Conservation (phyloP, 1,140 invertebrate species). For the Agrypnia vestita region DNA sequence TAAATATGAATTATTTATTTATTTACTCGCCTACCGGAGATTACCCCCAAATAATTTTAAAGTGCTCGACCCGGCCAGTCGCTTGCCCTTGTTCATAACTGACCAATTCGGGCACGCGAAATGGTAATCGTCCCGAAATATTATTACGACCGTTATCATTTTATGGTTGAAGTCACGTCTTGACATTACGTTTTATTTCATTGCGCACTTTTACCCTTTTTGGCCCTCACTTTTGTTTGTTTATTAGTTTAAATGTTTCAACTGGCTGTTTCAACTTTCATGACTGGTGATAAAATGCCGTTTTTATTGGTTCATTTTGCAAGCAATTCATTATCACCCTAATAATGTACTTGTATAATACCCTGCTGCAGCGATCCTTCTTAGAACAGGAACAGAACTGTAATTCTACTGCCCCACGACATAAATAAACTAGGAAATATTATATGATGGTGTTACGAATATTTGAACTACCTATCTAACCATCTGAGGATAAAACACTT, state of each 20-base stretch:
- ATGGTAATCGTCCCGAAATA: conserved; percentile 12
- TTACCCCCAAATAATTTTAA: conserved; percentile 36
- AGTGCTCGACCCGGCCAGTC: conserved; percentile 6
- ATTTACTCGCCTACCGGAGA: conserved; percentile 31
- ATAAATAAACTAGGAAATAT: too few species aligned
- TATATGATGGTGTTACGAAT: too few species aligned
- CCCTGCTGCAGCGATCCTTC: too few species aligned
- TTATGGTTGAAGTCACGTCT: conserved; percentile 29
- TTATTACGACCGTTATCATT: conserved; percentile 30
- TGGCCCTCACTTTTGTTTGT: conserved; percentile 27
- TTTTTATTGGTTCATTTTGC: too few species aligned
- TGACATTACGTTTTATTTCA: conserved; percentile 31
- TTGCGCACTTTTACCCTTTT: conserved; percentile 23
- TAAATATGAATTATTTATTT: conserved; percentile 41
- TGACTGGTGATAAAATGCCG: too few species aligned
- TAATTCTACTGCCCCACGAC: too few species aligned
- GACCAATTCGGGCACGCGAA: conserved; percentile 25
- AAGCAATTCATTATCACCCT: too few species aligned
- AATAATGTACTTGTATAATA: too few species aligned
- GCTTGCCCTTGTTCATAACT: conserved; percentile 22
- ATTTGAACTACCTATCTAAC: too few species aligned
- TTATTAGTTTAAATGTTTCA: conserved; percentile 2
- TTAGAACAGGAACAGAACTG: too few species aligned
- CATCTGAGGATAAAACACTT: too few species aligned
- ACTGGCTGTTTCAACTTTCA: neutral